Percentiles rank a stretch among this genome's conserved stretches.
These are phyloP conservation scores for Drosophila neonasuta DNA, from an alignment of 2,888 invertebrate genomes.

Conservation along the genomic window DNA sequence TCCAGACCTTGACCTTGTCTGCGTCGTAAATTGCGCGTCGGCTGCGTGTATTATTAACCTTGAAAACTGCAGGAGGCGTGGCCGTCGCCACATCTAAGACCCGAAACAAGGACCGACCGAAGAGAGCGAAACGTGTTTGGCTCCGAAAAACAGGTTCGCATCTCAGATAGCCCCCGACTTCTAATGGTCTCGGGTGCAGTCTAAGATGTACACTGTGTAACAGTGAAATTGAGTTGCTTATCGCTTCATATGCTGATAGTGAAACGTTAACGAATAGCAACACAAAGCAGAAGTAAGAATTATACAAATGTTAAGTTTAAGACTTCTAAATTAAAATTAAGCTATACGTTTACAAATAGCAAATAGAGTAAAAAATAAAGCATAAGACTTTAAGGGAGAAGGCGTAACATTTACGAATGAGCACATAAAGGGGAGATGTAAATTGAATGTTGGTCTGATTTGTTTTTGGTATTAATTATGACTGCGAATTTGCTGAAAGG, in stretches of 20 bases:
- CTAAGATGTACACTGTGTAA: constrained; percentile 7
- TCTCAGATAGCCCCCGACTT: constrained; percentile 1
- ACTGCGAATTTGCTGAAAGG: too few relatives aligned
- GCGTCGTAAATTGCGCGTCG: constrained; percentile 37
- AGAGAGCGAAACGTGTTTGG: constrained; percentile 25
- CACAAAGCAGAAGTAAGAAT: background rate
- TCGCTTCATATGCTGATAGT: too few relatives aligned
- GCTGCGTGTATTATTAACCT: constrained; percentile 47
- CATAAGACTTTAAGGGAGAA: background rate
- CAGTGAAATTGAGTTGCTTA: background rate
- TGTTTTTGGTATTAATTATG: too few relatives aligned
- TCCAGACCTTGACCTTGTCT: constrained; percentile 53
- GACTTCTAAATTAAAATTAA: background rate
- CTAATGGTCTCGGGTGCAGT: constrained; percentile 10
- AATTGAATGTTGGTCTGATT: too few relatives aligned
- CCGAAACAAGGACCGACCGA: constrained; percentile 23
- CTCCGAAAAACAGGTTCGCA: constrained; percentile 22
- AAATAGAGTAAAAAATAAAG: background rate
- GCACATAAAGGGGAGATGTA: too few relatives aligned
- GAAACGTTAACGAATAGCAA: constrained; percentile 4
- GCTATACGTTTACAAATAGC: background rate
- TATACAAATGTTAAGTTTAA: background rate
- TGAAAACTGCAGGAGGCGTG: constrained; percentile 49
- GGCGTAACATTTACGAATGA: background rate
- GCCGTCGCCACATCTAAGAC: constrained; percentile 6